Conservation (phyloP, 2,113 vertebrate genomes). For the Gallinago media region DNA sequence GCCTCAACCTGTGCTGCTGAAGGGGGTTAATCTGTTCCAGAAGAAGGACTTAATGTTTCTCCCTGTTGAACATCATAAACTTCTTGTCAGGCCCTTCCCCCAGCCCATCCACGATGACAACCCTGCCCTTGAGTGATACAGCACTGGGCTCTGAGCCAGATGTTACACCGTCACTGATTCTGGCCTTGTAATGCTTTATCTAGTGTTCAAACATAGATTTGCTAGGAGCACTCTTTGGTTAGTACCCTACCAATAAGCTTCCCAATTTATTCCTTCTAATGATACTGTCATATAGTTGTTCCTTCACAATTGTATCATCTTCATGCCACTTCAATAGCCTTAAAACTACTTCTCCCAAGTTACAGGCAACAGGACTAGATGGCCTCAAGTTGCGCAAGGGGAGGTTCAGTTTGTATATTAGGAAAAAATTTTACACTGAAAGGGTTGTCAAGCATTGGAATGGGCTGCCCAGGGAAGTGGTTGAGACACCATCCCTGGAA, state of each 20-base stretch:
- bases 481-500: no score
- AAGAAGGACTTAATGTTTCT: not conserved
- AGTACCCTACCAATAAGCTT: not conserved
- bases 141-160: not conserved
- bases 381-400: no score
- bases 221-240: not conserved
- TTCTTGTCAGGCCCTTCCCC: not conserved
- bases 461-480: no score
- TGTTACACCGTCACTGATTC: not conserved
- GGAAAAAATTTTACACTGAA: no score
- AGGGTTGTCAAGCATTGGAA: no score
- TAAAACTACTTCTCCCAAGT: not conserved
- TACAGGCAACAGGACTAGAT: no score
- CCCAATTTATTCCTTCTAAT: not conserved
- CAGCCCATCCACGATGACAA: not conserved
- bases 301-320: not conserved
- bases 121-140: fast-evolving
- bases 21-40: not conserved
- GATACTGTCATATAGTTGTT: not conserved
- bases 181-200: not conserved
- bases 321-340: not conserved
- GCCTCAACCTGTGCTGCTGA: not conserved
- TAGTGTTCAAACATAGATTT: not conserved
- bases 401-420: no score
- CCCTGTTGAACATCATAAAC: not conserved